These are phyloP conservation scores for Cyrtonyx montezumae DNA, from an alignment of 2,113 vertebrate genomes.

Conservation along the genomic window DNA sequence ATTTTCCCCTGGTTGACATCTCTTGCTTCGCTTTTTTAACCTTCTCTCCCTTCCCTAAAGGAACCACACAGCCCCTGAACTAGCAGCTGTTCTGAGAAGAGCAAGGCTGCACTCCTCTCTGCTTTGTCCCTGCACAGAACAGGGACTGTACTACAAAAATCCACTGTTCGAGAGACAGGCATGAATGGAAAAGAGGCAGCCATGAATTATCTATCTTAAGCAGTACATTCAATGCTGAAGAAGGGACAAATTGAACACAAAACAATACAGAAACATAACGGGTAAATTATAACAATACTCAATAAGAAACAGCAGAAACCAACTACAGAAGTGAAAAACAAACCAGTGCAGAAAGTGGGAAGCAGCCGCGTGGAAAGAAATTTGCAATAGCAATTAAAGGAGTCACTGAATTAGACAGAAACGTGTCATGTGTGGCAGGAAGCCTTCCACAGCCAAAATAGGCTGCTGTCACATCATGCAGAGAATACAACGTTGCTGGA, in stretches of 20 bases:
- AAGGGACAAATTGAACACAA: not conserved
- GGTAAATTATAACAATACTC: not conserved
- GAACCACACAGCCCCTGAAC: conserved; percentile 33
- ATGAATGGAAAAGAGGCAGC: conserved; percentile 58
- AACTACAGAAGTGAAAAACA: accelerated
- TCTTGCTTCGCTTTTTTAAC: conserved; percentile 7
- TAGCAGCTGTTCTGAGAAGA: conserved; percentile 55
- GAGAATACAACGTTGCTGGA: not conserved
- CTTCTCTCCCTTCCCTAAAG: conserved; percentile 47
- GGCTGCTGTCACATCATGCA: not conserved
- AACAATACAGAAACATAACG: not conserved
- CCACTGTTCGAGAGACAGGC: conserved; percentile 46
- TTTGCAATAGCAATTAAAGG: not conserved
- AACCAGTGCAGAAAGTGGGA: not conserved
- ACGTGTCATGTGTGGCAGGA: accelerated
- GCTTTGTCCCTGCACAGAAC: conserved; percentile 65
- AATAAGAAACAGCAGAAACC: not conserved
- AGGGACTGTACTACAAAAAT: conserved; percentile 61
- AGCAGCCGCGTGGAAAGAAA: not conserved
- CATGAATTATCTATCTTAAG: conserved; percentile 47
- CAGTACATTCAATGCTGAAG: conserved; percentile 16
- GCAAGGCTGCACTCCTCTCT: conserved; percentile 61
- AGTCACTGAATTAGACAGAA: not conserved
- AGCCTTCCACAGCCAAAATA: not conserved
- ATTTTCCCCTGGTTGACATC: not conserved